Base-by-base conservation (phyloP, 2,888 invertebrate species). In the Globia sparganii region DNA sequence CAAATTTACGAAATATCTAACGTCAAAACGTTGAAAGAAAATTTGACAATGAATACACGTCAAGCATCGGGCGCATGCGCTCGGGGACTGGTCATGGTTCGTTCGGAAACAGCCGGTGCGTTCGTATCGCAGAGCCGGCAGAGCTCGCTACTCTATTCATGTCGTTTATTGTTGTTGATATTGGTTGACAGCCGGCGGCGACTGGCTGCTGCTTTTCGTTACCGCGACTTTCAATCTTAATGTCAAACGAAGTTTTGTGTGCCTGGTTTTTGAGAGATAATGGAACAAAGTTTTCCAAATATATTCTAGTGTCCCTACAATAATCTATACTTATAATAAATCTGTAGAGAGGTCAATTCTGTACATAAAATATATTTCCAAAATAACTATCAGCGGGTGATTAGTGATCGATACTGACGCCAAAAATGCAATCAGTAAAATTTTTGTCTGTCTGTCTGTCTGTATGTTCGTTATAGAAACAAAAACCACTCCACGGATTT, bases 1-100 rank as follows among this genome's bases (percentile, higher is more conserved):
- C 89, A 91, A 90, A 87, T 90, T 93, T 92, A 94, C 94, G 94
- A 96, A 94, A 95, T 87, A 58, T 28, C n/a, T 66, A 90, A 89
- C 90, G 92, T 91, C 92, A 93, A 91, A 88, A 84, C 76, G 81
- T 73, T 61, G 61, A 81, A 84, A 70, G 80, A 80, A 84, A 89
- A 87, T 86, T 77, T 79, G 75, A 89, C 86, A 87, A 78, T 49
- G 53, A 37, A 3, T 37, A 90, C 89, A 95, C 96, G 94, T 95
- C 94, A 92, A 90, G 72, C 90, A 69, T 82, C 73, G 62, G 91
- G 93, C 96, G 96, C 96, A 95, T 96, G 96, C 96, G 96, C 96
- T 94, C 94, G 93, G 86, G 83, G 91, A 96, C 96, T 96, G 94
- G 49, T 84, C 79, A 88, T 64, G 70, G 81, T 84, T 83, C 90